A percentile compares a stretch with the other conserved stretches of the same genome.
phyloP scores from a whole-genome alignment of 2,888 invertebrate species.

The Dendrolimus pini region DNA sequence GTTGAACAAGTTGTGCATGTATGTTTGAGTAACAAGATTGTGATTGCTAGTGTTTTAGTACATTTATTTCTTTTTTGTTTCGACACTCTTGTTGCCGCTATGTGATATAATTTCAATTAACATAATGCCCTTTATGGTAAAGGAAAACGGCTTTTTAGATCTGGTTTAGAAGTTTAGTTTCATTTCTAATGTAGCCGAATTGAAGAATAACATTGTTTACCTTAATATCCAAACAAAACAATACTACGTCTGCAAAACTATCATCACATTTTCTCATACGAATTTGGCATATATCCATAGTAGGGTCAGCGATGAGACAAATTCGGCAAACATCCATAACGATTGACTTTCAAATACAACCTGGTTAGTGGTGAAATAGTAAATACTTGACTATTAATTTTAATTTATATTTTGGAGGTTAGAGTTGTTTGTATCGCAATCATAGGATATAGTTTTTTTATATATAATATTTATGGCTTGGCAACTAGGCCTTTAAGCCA shows the following conservation, averaged over 20 bases:
- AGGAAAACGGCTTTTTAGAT: too few relatives aligned
- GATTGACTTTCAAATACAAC: conserved; percentile 3
- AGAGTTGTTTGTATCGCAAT: too few relatives aligned
- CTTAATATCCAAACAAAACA: conserved; percentile 51
- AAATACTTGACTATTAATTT: neutral
- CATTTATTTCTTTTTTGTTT: neutral
- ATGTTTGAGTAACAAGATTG: too few relatives aligned
- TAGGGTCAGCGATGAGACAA: conserved; percentile 32
- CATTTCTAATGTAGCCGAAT: neutral
- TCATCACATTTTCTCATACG: conserved; percentile 18
- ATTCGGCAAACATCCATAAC: conserved; percentile 38
- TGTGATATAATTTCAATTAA: neutral
- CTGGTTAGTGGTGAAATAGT: too few relatives aligned
- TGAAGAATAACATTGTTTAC: conserved; percentile 23
- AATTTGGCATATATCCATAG: conserved; percentile 35
- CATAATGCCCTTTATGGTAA: neutral
- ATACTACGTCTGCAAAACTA: conserved; percentile 33
- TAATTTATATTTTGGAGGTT: neutral
- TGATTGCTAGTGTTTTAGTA: neutral
- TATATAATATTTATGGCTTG: too few relatives aligned
- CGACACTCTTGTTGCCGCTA: neutral
- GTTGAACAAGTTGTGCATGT: too few relatives aligned
- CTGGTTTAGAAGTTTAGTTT: too few relatives aligned
- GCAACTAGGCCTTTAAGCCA: too few relatives aligned
- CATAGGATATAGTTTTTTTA: too few relatives aligned